phyloP scores from a whole-genome alignment of 2,888 invertebrate genomes.

The Agrotis clavis region DNA sequence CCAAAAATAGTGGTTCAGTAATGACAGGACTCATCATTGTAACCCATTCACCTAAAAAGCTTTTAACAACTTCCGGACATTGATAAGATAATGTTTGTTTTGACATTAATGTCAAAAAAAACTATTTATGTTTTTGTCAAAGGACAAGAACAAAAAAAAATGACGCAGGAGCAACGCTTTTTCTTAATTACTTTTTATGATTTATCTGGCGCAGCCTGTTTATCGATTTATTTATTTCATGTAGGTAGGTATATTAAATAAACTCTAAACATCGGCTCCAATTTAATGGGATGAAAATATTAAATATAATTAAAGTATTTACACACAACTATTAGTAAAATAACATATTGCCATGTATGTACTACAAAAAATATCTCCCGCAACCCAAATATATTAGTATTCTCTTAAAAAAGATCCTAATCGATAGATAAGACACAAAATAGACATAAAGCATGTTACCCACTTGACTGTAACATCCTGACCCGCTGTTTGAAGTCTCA shows the following conservation, averaged over 20 bases:
- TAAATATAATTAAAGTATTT: too few species aligned
- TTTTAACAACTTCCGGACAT: constrained; percentile 17
- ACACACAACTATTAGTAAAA: too few species aligned
- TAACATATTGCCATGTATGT: too few species aligned
- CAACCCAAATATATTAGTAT: neutral
- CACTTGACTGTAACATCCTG: constrained; percentile 32
- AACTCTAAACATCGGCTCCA: too few species aligned
- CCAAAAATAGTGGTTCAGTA: neutral
- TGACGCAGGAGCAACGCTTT: neutral
- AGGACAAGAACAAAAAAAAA: too few species aligned
- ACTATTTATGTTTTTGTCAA: too few species aligned
- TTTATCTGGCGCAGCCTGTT: too few species aligned
- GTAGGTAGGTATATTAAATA: too few species aligned
- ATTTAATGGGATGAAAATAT: too few species aligned
- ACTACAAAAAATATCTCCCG: neutral
- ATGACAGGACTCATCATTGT: neutral
- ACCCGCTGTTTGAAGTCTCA: constrained; percentile 39
- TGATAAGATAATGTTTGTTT: constrained; percentile 10
- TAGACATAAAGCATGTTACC: constrained; percentile 25
- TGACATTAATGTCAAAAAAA: too few species aligned
- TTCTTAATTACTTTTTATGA: too few species aligned
- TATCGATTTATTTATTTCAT: too few species aligned
- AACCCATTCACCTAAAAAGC: constrained; percentile 10
- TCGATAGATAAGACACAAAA: constrained; percentile 18
- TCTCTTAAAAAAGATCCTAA: constrained; percentile 8